These are phyloP conservation scores for Zosterops hypoxanthus DNA, from an alignment of 2,113 vertebrate genomes.

Conservation along the genomic window DNA sequence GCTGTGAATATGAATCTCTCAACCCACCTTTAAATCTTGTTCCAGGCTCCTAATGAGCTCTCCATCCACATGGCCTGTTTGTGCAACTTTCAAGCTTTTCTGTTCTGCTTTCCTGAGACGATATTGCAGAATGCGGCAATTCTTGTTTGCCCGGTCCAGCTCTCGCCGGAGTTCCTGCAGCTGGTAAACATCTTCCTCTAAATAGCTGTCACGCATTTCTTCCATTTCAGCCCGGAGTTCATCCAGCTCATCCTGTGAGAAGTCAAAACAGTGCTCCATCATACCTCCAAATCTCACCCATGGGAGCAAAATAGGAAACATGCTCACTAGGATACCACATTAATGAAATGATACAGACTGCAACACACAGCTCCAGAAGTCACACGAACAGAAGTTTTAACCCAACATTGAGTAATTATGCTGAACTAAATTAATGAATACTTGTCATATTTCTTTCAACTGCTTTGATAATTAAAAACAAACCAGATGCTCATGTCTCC, in stretches of 20 bases:
- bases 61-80: constrained; percentile 95
- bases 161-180: constrained; percentile 95
- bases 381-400: not conserved
- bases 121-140: constrained; percentile 97
- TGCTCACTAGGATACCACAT: not conserved
- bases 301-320: not conserved
- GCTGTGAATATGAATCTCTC: not conserved
- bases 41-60: constrained; percentile 93
- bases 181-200: constrained; percentile 99
- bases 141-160: constrained; percentile 96
- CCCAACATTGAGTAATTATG: not conserved
- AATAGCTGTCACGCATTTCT: constrained; percentile 96
- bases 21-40: constrained; percentile 93
- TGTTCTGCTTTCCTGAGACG: constrained; percentile 96
- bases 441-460: not conserved
- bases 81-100: constrained; percentile 94
- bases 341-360: not conserved
- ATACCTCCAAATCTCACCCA: not conserved
- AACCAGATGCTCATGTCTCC: not conserved
- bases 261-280: constrained; percentile 33
- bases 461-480: not conserved
- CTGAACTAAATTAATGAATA: not conserved
- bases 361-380: not conserved
- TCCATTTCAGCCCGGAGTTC: constrained; percentile 98
- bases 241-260: constrained; percentile 92